These are phyloP conservation scores for Xestia xanthographa DNA, from an alignment of 2,888 invertebrate genomes.

Conservation along the genomic window DNA sequence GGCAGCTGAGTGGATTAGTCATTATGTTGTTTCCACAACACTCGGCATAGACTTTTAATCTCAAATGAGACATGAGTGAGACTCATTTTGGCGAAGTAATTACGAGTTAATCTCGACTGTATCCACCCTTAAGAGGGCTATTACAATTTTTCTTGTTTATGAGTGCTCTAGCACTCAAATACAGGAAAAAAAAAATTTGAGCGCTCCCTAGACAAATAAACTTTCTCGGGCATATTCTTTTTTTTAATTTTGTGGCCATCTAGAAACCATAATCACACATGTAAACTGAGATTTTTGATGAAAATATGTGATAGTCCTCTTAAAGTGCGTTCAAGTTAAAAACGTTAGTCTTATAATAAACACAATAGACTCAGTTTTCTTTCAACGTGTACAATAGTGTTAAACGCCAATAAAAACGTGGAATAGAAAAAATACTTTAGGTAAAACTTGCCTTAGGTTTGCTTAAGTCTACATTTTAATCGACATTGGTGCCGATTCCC, in stretches of 20 bases:
- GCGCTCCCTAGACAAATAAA: no score
- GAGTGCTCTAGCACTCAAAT: no score
- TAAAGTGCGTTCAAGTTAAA: neutral
- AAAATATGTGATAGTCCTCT: no score
- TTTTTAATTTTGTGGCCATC: no score
- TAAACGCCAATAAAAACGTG: conserved; percentile 29
- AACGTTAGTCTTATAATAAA: conserved; percentile 17
- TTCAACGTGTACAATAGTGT: conserved; percentile 22
- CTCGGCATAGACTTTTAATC: neutral
- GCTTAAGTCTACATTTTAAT: conserved; percentile 49
- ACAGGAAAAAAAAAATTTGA: no score
- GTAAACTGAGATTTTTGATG: no score
- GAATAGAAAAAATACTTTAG: conserved; percentile 40
- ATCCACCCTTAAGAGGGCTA: no score
- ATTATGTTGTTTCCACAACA: neutral
- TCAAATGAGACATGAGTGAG: neutral
- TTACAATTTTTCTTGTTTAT: no score
- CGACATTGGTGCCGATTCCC: no score
- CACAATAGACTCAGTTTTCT: neutral
- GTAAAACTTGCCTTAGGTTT: conserved; percentile 40
- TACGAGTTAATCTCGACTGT: neutral
- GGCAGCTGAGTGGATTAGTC: neutral
- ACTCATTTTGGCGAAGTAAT: neutral
- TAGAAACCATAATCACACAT: no score
- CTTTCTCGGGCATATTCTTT: no score